phyloP scores from a whole-genome alignment of 2,113 vertebrate genomes.

The Indicator indicator region DNA sequence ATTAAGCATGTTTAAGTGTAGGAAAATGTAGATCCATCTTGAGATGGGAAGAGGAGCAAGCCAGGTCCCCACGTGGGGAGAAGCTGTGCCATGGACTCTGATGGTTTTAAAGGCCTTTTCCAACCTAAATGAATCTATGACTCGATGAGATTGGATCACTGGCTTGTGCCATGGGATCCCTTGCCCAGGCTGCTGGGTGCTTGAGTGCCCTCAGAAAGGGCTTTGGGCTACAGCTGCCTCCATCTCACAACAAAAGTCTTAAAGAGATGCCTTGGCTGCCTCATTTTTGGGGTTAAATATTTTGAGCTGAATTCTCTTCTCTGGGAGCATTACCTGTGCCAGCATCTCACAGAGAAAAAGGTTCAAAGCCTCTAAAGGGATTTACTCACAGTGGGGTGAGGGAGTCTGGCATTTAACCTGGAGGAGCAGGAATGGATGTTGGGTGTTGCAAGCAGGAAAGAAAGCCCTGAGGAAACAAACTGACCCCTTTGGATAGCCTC shows the following conservation, averaged over 20 bases:
- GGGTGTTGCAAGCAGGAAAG: background rate
- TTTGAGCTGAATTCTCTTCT: background rate
- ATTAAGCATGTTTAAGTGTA: conserved; percentile 9
- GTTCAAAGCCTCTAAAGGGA: background rate
- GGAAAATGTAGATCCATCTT: conserved; percentile 54
- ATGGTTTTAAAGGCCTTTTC: background rate
- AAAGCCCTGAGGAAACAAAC: background rate
- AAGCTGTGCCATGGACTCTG: background rate
- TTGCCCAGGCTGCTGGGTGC: background rate
- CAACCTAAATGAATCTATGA: background rate
- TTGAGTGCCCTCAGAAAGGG: background rate
- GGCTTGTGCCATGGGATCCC: background rate
- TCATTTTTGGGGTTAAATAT: rapidly evolving
- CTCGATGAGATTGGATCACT: background rate
- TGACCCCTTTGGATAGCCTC: background rate
- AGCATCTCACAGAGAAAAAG: background rate
- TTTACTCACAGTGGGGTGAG: background rate
- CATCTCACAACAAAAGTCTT: background rate
- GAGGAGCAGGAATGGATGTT: background rate
- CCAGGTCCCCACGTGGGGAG: background rate
- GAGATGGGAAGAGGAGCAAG: background rate
- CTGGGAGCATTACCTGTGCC: background rate
- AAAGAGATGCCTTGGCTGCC: background rate
- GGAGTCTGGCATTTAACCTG: background rate
- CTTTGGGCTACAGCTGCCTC: background rate